These are phyloP conservation scores for Rostratula benghalensis DNA, from an alignment of 2,113 vertebrate species.

Conservation along the genomic window DNA sequence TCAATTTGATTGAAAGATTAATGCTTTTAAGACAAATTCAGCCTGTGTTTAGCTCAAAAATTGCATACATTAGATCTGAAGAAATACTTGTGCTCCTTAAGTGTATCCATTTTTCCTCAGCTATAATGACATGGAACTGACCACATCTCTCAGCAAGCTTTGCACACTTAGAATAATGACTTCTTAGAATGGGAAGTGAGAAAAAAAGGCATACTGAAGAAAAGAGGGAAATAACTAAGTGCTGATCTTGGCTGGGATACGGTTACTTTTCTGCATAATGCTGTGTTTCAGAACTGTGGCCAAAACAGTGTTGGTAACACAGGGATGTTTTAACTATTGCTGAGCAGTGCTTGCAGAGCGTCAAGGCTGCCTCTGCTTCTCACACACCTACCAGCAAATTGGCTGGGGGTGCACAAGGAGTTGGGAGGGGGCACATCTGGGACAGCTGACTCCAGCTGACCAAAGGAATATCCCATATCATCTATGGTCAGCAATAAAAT, in stretches of 20 bases:
- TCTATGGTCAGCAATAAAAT: background rate
- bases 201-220: background rate
- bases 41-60: background rate
- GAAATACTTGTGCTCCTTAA: background rate
- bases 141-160: background rate
- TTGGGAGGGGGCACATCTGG: background rate
- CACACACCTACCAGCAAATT: accelerated
- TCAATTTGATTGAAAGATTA: background rate
- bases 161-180: background rate
- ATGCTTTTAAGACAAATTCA: background rate
- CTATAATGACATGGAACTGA: accelerated
- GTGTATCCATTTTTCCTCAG: background rate
- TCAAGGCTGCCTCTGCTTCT: background rate
- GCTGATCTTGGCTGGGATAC: background rate
- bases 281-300: background rate
- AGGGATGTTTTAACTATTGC: background rate
- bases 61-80: background rate
- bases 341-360: background rate
- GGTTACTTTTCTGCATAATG: background rate
- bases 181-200: background rate
- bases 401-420: background rate
- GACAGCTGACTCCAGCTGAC: background rate
- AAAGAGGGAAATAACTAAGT: background rate
- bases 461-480: background rate
- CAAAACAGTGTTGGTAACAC: background rate